Base-by-base conservation (phyloP, 2,888 invertebrate genomes). In the Coelinius sp. region DNA sequence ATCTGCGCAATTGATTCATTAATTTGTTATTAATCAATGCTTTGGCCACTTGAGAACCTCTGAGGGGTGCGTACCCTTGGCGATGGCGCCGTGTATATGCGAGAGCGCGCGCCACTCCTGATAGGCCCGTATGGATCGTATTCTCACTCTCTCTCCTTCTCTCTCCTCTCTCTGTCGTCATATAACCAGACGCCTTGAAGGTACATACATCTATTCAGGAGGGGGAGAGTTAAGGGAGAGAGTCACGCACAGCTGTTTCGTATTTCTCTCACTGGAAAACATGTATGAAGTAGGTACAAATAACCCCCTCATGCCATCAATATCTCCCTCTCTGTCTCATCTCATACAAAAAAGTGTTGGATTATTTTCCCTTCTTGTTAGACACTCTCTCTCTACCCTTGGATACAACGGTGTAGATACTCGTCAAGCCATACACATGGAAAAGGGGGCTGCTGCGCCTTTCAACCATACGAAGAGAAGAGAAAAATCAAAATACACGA, bases 221-320 rank as follows among this genome's bases (percentile, higher is more conserved):
- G 56, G n/a, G 35, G 31, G 31, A 20, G n/a, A 7, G 35, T n/a
- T 20, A 24, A 14, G 63, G 38, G 63, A 25, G 38, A 67, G 56
- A 68, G 68, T 68, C 63, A 71, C 67, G 78, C 79, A 81, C 84
- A 84, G 82, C 83, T 83, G 83, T 82, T 81, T 80, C 77, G 74
- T 80, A 77, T 83, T 74, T 76, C 79, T 77, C 79, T 81, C 77
- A 75, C 76, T 75, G 75, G 49, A 38, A 71, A n/a, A 75, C 44
- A 62, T 71, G 59, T 76, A 75, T 77, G 35, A 70, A 41, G 49
- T 22, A 56, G 17, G 71, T 71, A 31, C 49, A 62, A 35, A 41
- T 63, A 53, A 31, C 8, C 71, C 70, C 76, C 74, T 70, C 72
- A 62, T 69, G 71, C 27, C 76, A 75, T 79, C 78, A 77, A 75